Percentiles rank a stretch among this genome's conserved stretches.
These are phyloP conservation scores for Procavia capensis DNA, from an alignment of 2,113 vertebrate species.

Conservation along the genomic window DNA sequence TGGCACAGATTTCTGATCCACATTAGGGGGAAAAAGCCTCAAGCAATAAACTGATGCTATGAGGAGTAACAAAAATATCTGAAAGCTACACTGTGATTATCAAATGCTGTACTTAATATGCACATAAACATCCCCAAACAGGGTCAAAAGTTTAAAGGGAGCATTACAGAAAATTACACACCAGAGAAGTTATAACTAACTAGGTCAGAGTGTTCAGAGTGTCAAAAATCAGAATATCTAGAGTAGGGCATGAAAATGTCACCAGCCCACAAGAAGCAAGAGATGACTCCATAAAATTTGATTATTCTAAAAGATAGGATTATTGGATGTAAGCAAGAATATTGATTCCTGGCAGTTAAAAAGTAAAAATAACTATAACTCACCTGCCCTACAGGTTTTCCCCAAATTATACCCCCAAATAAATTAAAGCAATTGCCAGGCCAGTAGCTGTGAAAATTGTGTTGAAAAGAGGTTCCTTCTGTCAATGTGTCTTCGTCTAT, in stretches of 20 bases:
- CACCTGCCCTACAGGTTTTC: not conserved
- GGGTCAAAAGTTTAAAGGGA: constrained; percentile 69
- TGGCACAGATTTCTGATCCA: constrained; percentile 46
- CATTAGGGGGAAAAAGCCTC: constrained; percentile 15
- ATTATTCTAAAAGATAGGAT: constrained; percentile 33
- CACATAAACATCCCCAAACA: constrained; percentile 32
- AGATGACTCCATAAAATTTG: constrained; percentile 40
- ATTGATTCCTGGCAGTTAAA: constrained; percentile 12
- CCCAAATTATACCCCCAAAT: constrained; percentile 6
- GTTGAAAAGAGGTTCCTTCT: not conserved
- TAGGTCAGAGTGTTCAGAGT: constrained; percentile 31
- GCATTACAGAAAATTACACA: constrained; percentile 71
- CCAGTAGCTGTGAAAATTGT: not conserved
- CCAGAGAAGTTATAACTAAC: constrained; percentile 55
- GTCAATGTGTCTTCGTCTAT: not conserved
- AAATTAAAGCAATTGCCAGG: constrained; percentile 42
- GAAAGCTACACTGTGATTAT: constrained; percentile 29
- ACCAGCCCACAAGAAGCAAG: constrained; percentile 21
- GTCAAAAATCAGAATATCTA: constrained; percentile 39
- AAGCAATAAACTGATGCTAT: constrained; percentile 46
- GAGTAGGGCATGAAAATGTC: constrained; percentile 37
- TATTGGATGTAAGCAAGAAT: constrained; percentile 38
- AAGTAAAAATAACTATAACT: constrained; percentile 47
- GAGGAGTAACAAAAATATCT: constrained; percentile 55
- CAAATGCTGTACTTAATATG: constrained; percentile 65